Base-by-base conservation (phyloP, 2,888 invertebrate genomes). In the Acanthosepion pharaonis region DNA sequence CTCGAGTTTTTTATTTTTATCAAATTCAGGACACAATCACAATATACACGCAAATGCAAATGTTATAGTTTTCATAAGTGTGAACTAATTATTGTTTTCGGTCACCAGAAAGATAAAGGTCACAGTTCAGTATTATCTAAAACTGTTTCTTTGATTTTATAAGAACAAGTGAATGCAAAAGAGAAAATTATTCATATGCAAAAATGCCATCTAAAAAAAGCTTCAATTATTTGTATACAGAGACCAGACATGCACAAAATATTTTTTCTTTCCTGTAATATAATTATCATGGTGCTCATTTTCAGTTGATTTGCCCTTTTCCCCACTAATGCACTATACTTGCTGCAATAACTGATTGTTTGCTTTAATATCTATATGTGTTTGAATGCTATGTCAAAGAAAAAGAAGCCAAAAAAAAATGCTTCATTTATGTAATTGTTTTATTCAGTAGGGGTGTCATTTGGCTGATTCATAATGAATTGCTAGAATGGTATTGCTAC, bases 371-470 rank as follows among this genome's bases (percentile, higher is more conserved):
- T 78, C 78, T 78, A 78, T 33, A 78, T 78, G 78, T 78, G 15
- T n/a, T 78, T 78, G n/a, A 78, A n/a, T 15, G 78, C 18, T 78
- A n/a, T 78, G 78, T n/a, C n/a, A 78, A 78, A 78, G n/a, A 78
- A 78, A 78, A n/a, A 78, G 33, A n/a, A 33, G 15, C n/a, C 11
- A 15, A n/a, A n/a, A 78, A n/a, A 78, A 33, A 78, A 78, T 78
- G 78, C 18, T 78, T 78, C 78, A 78, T 78, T 78, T 78, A 78
- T 78, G 78, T 78, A 78, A 78, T 78, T 78, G 78, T 78, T 78
- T 78, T 78, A 78, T 78, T 78, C 78, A 78, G 78, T 78, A 78
- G n/a, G 78, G 78, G 78, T 78, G 78, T 78, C 78, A 78, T 78
- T 78, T 78, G 78, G 78, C n/a, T 15, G 78, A 78, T 11, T 78